Evolutionary conservation across 2,113 vertebrate species (phyloP), one percentile per base, ranked within the genome.

Genomic region (Cettia cetti): DNA sequence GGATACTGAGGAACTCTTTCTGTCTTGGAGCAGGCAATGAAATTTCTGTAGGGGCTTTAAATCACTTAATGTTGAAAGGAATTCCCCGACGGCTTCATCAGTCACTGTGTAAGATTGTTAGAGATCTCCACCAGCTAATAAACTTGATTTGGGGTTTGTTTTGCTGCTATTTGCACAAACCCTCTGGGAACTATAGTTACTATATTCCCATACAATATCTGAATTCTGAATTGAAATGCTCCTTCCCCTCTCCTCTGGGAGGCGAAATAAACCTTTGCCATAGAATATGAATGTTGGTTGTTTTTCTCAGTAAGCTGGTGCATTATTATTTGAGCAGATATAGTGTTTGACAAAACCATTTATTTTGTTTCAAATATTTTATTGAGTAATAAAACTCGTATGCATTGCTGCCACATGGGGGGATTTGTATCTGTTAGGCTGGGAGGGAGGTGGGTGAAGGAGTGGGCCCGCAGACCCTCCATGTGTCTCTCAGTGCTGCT

Each of bases 101-200:
- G 97, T 75, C 35, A 96, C 97, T 90, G 94, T 35, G 96, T 97
- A 97, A 98, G 98, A 98, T 96, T 96, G 95, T 97, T 95, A 96
- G 97, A 95, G 95, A 98, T 97, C 96, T 96, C 94, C 71, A 95
- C 82, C 95, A 97, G 97, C 97, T 97, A 98, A 98, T 98, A 98
- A 98, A 98, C 98, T 97, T 97, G 92, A 97, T 96, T 97, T 95
- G 82, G 91, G 94, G 75, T 95, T 97, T 95, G 96, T 93, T 98
- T 97, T 96, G 95, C 95, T 98, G 98, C 95, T 97, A 98, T 97
- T 98, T 97, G 92, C 94, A 94, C 96, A 98, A 97, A 97, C 97
- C 97, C 97, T 98, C 88, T 44, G 97, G 98, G 98, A 98, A 98
- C 95, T 24, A 60, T 87, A 91, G 97, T 97, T 98, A 98, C 97